A percentile compares a stretch with the other conserved stretches of the same genome.
Evolutionary conservation across 1,140 invertebrate species (phyloP).

Genomic region (Mycetomoellerius zeteki): DNA sequence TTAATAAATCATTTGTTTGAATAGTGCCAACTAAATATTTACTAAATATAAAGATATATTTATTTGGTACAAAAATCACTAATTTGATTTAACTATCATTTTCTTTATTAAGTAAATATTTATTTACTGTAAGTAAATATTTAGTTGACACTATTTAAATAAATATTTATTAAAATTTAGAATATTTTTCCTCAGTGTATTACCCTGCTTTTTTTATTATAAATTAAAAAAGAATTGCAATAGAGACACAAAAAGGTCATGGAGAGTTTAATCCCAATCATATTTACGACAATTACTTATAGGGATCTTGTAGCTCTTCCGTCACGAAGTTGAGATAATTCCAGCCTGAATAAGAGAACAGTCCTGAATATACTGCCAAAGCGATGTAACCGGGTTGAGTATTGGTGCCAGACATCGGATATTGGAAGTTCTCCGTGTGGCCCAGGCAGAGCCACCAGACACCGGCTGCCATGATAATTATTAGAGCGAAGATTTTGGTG

Average conservation of each 20-base stretch:
- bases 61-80: too few relatives aligned
- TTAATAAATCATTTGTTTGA: too few relatives aligned
- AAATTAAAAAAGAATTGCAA: neutral
- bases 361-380: constrained; percentile 97
- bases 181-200: neutral
- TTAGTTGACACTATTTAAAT: too few relatives aligned
- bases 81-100: too few relatives aligned
- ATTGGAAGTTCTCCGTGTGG: constrained; percentile 91
- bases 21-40: too few relatives aligned
- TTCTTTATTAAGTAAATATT: too few relatives aligned
- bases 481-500: constrained; percentile 94
- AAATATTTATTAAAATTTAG: too few relatives aligned
- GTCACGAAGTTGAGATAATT: constrained; percentile 99
- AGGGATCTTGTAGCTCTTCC: constrained; percentile 97
- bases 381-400: constrained; percentile 94
- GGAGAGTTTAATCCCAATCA: neutral
- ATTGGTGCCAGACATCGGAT: constrained; percentile 93
- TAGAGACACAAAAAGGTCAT: neutral
- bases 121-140: too few relatives aligned
- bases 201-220: neutral
- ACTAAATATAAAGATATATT: too few relatives aligned
- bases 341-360: constrained; percentile 99
- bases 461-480: constrained; percentile 94
- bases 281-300: constrained; percentile 88
- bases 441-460: constrained; percentile 92